A percentile compares a stretch with the other conserved stretches of the same genome.
Conservation (phyloP, 2,888 invertebrate species). For the Conomelus anceps region DNA sequence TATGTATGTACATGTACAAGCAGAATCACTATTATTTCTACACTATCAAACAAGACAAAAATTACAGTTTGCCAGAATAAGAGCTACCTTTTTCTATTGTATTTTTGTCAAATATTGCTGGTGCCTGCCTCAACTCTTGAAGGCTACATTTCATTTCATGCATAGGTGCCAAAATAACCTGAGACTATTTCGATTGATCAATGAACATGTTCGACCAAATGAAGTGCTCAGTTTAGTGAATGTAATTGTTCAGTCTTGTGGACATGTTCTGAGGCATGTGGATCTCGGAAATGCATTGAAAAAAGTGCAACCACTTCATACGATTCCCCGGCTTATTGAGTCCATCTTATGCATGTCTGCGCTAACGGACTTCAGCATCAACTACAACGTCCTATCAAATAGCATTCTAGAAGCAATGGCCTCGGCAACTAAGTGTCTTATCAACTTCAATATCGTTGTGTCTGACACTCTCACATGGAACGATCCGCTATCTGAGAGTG, state of each 20-base stretch:
- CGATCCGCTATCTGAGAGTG: not conserved
- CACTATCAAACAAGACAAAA: too few relatives aligned
- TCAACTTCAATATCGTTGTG: not conserved
- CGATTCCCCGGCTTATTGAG: not conserved
- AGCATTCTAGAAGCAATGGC: not conserved
- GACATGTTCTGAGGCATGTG: not conserved
- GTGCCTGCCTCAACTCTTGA: not conserved
- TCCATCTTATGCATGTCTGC: not conserved
- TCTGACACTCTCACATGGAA: not conserved
- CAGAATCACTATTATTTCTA: too few relatives aligned
- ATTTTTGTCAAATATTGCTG: not conserved
- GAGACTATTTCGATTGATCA: not conserved
- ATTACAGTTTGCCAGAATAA: too few relatives aligned
- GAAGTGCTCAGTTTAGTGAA: not conserved
- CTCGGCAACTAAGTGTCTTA: not conserved
- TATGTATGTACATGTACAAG: too few relatives aligned
- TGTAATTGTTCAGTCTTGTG: not conserved
- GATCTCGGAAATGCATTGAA: slow-evolving; percentile 1
- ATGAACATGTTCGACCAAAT: slow-evolving; percentile 4
- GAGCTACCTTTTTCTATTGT: too few relatives aligned
- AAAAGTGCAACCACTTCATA: not conserved
- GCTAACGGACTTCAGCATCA: not conserved
- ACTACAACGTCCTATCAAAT: not conserved
- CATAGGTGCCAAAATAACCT: not conserved
- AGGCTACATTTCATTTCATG: not conserved